These are phyloP conservation scores for Saccostrea echinata DNA, from an alignment of 1,140 invertebrate species.

Conservation along the genomic window DNA sequence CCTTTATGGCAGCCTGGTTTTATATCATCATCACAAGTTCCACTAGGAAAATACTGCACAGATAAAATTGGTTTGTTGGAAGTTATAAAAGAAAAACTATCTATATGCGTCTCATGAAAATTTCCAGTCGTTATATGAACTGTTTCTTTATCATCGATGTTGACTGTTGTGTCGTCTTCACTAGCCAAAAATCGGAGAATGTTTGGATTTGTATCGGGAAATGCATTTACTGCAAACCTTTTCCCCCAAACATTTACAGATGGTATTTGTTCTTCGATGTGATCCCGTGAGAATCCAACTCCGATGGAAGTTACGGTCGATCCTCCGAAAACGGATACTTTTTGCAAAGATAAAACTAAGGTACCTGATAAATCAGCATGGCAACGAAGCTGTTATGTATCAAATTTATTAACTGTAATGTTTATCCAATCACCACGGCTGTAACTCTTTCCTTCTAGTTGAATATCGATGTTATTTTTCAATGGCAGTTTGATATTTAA, in stretches of 20 bases:
- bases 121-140: not conserved
- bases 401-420: constrained; percentile 57
- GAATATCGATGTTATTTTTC: constrained; percentile 32
- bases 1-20: not conserved
- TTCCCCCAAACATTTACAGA: constrained; percentile 68
- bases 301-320: constrained; percentile 60
- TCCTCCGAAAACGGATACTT: constrained; percentile 65
- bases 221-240: constrained; percentile 60
- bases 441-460: constrained; percentile 56
- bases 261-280: constrained; percentile 70
- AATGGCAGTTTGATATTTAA: constrained; percentile 49
- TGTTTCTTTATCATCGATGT: constrained; percentile 6
- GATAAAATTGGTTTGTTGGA: constrained; percentile 44
- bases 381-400: constrained; percentile 59
- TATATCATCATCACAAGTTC: not conserved
- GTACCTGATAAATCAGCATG: constrained; percentile 68
- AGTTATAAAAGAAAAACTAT: not conserved
- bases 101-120: not conserved
- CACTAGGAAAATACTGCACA: constrained; percentile 32
- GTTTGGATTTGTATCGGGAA: constrained; percentile 63
- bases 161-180: constrained; percentile 56
- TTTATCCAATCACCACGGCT: constrained; percentile 50
- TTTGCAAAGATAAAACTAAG: constrained; percentile 58
- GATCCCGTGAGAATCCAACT: constrained; percentile 54
- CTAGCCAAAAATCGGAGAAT: constrained; percentile 62